Conservation (phyloP, 1,140 invertebrate genomes). For the Platyscapa corneri region DNA sequence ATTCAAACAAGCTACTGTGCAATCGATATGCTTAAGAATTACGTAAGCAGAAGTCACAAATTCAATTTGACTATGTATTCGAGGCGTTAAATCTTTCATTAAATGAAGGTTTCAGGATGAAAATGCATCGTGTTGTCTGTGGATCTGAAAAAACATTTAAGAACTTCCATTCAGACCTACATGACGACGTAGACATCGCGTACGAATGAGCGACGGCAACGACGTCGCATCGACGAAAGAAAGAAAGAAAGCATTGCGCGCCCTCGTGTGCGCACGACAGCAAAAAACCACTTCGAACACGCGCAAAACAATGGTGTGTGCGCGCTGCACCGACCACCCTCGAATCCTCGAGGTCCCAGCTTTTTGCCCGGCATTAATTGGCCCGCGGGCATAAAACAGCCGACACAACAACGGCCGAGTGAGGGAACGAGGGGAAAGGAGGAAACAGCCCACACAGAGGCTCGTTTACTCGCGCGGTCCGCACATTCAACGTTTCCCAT, state of each 20-base stretch:
- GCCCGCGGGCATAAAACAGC: conserved; percentile 52
- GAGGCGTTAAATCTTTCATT: conserved; percentile 17
- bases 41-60: conserved; percentile 9
- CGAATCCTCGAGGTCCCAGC: conserved; percentile 52
- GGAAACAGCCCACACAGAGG: conserved; percentile 38
- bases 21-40: neutral
- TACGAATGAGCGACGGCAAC: neutral
- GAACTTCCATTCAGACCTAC: neutral
- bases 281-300: conserved; percentile 37
- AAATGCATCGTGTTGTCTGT: neutral
- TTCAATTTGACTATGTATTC: neutral
- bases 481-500: conserved; percentile 1
- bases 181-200: neutral
- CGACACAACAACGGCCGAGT: conserved; percentile 19
- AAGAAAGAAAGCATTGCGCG: neutral
- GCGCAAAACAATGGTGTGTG: conserved; percentile 50
- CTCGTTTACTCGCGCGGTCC: conserved; percentile 28
- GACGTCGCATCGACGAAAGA: neutral
- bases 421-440: neutral
- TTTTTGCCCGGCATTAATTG: conserved; percentile 68
- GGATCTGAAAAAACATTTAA: neutral
- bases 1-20: neutral
- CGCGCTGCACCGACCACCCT: conserved; percentile 64
- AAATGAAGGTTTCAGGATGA: neutral
- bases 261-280: neutral